phyloP scores from a whole-genome alignment of 2,797 vertebrate genomes.

The Enteromius thamalakanensis region DNA sequence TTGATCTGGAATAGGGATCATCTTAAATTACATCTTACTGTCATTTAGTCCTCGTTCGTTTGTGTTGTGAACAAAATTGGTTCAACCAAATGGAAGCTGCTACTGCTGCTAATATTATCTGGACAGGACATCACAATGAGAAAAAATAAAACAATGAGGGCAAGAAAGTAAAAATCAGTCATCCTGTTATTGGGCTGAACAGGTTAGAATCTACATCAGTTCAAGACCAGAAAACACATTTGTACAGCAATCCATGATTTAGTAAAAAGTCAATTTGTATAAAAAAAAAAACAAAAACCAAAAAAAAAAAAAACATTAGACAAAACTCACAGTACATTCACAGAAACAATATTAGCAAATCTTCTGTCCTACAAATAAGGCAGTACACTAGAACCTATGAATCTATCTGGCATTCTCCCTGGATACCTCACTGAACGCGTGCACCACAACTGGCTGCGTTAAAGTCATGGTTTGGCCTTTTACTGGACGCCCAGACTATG shows the following conservation, averaged over 20 bases:
- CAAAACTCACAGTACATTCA: slow-evolving; percentile 62
- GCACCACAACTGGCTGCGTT: slow-evolving; percentile 24
- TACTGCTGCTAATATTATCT: slow-evolving; percentile 33
- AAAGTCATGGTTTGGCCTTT: not conserved
- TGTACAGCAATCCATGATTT: slow-evolving; percentile 54
- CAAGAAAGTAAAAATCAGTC: not conserved
- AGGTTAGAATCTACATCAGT: slow-evolving; percentile 43
- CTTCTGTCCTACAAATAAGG: slow-evolving; percentile 60
- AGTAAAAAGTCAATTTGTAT: slow-evolving; percentile 50
- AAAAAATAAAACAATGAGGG: slow-evolving; percentile 37
- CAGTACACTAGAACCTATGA: slow-evolving; percentile 60
- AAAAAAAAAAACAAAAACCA: slow-evolving; percentile 28
- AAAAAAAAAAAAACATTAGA: slow-evolving; percentile 35
- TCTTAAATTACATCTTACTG: not conserved
- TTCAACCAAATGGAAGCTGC: not conserved
- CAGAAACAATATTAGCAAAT: slow-evolving; percentile 49
- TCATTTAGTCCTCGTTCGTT: not conserved
- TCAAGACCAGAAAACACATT: slow-evolving; percentile 48
- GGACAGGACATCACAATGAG: slow-evolving; percentile 55
- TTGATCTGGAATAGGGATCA: not conserved
- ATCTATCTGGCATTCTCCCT: slow-evolving; percentile 45
- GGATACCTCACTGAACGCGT: slow-evolving; percentile 40
- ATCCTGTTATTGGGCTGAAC: slow-evolving; percentile 10
- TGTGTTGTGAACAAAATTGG: not conserved
- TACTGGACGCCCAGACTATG: slow-evolving; percentile 16